These are phyloP conservation scores for Dicranocentrus wangi DNA, from an alignment of 2,888 invertebrate genomes.

Conservation along the genomic window DNA sequence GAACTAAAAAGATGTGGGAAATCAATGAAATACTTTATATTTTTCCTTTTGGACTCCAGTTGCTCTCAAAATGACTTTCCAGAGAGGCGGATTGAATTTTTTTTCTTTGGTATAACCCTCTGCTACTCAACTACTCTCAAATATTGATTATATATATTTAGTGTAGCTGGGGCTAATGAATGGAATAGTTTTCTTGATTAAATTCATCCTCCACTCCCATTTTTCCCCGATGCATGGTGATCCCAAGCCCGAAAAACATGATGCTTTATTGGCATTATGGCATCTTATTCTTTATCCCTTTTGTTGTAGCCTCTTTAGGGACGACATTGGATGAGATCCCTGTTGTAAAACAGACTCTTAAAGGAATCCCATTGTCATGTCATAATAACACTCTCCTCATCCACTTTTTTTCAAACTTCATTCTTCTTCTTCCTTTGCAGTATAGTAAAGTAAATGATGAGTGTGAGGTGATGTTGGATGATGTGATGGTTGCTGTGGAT, in stretches of 20 bases:
- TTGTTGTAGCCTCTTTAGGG: too few species aligned
- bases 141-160: too few species aligned
- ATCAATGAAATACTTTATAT: too few species aligned
- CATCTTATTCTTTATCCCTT: too few species aligned
- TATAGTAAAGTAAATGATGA: slow-evolving; percentile 36
- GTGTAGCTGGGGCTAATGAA: neutral
- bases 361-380: slow-evolving; percentile 44
- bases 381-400: slow-evolving; percentile 29
- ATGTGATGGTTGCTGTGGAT: slow-evolving; percentile 43
- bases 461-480: neutral
- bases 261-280: too few species aligned
- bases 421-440: too few species aligned
- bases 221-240: slow-evolving; percentile 32
- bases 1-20: too few species aligned
- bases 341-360: slow-evolving; percentile 41
- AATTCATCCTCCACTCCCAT: slow-evolving; percentile 18
- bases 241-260: too few species aligned
- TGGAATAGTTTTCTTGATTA: slow-evolving; percentile 9
- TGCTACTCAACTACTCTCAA: neutral
- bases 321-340: too few species aligned
- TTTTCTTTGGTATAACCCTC: neutral
- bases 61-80: too few species aligned
- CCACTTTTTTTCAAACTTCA: slow-evolving; percentile 22
- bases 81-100: slow-evolving; percentile 9
- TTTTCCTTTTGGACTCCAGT: too few species aligned